Conservation (phyloP, 2,797 vertebrate genomes). For the Poecilia picta region DNA sequence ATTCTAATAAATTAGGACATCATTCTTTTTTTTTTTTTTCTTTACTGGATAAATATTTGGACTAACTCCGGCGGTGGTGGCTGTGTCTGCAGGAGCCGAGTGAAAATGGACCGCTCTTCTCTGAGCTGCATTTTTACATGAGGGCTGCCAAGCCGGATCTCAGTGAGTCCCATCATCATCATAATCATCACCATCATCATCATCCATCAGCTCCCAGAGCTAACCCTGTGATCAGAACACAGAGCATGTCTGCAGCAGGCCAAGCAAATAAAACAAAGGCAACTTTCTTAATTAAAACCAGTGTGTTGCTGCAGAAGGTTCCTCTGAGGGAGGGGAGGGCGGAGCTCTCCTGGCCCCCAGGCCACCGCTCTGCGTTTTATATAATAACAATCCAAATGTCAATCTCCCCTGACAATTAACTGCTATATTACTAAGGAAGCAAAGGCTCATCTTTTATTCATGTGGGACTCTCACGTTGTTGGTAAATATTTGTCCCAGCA, state of each 20-base stretch:
- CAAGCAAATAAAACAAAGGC: slow-evolving; percentile 68
- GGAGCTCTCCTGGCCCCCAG: slow-evolving; percentile 66
- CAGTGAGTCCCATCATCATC: slow-evolving; percentile 82
- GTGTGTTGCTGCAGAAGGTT: slow-evolving; percentile 56
- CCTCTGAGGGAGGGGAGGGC: slow-evolving; percentile 52
- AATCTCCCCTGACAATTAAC: slow-evolving; percentile 84
- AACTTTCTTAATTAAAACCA: slow-evolving; percentile 82
- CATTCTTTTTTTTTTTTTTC: neutral
- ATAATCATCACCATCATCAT: slow-evolving; percentile 11
- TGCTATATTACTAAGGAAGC: slow-evolving; percentile 83
- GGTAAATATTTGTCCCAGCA: slow-evolving; percentile 86
- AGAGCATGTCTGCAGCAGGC: slow-evolving; percentile 39
- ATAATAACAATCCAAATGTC: slow-evolving; percentile 86
- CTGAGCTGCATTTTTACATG: slow-evolving; percentile 97
- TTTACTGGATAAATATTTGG: neutral
- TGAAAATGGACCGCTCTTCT: slow-evolving; percentile 96
- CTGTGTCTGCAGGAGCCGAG: slow-evolving; percentile 87
- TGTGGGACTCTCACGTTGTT: slow-evolving; percentile 77
- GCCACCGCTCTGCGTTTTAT: slow-evolving; percentile 82
- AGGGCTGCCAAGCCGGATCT: slow-evolving; percentile 93
- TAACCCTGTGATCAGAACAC: slow-evolving; percentile 46
- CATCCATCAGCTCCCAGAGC: slow-evolving; percentile 23
- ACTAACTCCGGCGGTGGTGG: neutral
- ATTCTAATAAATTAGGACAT: neutral
- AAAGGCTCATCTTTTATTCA: slow-evolving; percentile 84